Evolutionary conservation across 1,140 invertebrate genomes (phyloP).

Genomic region (Ips nitidus): DNA sequence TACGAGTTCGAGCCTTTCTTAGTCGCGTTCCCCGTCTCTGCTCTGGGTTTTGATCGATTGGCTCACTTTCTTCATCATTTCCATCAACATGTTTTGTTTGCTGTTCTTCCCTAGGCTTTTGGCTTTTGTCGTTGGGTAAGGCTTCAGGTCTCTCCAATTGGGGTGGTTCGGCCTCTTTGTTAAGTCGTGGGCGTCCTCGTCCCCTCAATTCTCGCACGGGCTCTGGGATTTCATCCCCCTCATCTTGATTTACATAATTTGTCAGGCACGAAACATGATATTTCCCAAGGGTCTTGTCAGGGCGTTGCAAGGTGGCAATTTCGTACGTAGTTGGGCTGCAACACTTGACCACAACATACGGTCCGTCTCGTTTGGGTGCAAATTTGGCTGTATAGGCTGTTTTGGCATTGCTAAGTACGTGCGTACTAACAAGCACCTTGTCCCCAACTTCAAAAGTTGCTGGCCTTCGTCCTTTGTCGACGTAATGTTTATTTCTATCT

Average conservation of each 20-base stretch:
- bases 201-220: background rate
- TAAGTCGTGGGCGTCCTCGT: background rate
- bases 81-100: too few species aligned
- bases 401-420: constrained; percentile 41
- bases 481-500: constrained; percentile 35
- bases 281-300: constrained; percentile 9
- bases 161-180: too few species aligned
- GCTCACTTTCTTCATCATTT: too few species aligned
- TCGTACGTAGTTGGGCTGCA: constrained; percentile 10
- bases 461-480: background rate
- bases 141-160: too few species aligned
- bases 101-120: too few species aligned
- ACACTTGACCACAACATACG: constrained; percentile 40
- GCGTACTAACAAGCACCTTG: constrained; percentile 44
- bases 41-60: too few species aligned
- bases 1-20: too few species aligned
- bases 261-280: constrained; percentile 19
- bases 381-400: constrained; percentile 44
- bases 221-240: background rate
- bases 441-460: constrained; percentile 29
- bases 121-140: too few species aligned
- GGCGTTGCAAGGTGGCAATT: background rate
- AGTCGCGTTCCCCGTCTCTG: too few species aligned
- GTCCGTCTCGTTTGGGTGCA: constrained; percentile 47
- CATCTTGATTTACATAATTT: background rate